Percentiles rank a stretch among this genome's conserved stretches.
phyloP scores from a whole-genome alignment of 2,797 vertebrate genomes.

The Coracias cyanogaster region DNA sequence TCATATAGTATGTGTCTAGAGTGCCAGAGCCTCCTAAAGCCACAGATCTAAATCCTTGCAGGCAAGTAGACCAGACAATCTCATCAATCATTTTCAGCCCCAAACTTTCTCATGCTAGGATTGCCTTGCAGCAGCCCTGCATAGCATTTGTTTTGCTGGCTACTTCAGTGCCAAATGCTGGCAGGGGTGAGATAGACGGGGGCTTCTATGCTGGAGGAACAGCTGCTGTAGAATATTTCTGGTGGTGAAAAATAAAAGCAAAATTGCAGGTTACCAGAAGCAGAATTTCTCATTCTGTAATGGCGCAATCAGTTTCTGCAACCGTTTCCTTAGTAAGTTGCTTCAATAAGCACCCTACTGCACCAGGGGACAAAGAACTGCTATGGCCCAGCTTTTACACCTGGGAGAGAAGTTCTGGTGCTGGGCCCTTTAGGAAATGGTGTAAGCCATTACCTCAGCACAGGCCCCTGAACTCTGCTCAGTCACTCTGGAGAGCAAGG shows the following conservation, averaged over 20 bases:
- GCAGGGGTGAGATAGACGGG: background rate
- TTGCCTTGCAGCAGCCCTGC: background rate
- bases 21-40: background rate
- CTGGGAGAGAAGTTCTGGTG: background rate
- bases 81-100: background rate
- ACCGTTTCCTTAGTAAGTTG: background rate
- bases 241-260: background rate
- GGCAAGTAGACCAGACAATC: background rate
- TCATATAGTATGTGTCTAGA: background rate
- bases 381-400: background rate
- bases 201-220: background rate
- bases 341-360: background rate
- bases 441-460: background rate
- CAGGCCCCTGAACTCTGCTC: background rate
- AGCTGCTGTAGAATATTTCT: background rate
- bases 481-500: background rate
- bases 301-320: background rate
- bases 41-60: background rate
- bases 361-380: background rate
- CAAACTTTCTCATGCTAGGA: background rate
- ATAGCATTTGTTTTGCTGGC: background rate
- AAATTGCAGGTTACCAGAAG: conserved; percentile 23
- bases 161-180: background rate
- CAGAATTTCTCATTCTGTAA: background rate
- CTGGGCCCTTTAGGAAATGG: background rate